phyloP scores from a whole-genome alignment of 2,113 vertebrate species.

The Mustela nigripes region DNA sequence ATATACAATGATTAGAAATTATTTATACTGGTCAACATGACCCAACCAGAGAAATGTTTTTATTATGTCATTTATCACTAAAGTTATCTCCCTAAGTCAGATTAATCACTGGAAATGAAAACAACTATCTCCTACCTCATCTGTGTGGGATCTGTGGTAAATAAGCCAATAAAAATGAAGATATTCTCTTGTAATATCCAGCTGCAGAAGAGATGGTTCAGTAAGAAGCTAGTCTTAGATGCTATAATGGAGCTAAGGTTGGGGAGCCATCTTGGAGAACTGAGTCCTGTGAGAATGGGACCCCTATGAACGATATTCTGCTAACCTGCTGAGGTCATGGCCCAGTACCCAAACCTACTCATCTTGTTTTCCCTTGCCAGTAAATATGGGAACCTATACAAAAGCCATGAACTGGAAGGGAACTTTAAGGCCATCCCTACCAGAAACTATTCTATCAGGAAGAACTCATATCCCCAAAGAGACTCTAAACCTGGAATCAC shows the following conservation, averaged over 20 bases:
- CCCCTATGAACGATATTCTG: neutral
- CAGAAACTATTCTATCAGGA: neutral
- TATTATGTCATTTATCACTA: neutral
- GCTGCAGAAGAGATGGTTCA: neutral
- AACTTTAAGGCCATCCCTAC: neutral
- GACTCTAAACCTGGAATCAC: neutral
- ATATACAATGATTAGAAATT: conserved; percentile 23
- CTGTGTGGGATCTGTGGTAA: neutral
- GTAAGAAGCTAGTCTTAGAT: neutral
- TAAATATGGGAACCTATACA: neutral
- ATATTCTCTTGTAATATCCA: neutral
- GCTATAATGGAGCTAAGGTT: neutral
- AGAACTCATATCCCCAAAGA: neutral
- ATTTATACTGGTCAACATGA: neutral
- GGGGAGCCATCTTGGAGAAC: neutral
- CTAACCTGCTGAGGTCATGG: neutral
- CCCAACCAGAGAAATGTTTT: conserved; percentile 33
- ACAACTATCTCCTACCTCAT: neutral
- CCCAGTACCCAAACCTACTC: neutral
- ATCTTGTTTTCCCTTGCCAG: neutral
- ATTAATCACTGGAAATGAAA: neutral
- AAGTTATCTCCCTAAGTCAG: conserved; percentile 11
- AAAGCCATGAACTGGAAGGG: neutral
- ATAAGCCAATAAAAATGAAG: neutral
- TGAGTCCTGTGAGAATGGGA: neutral